These are phyloP conservation scores for Nephrotoma flavescens DNA, from an alignment of 2,888 invertebrate genomes.

Conservation along the genomic window DNA sequence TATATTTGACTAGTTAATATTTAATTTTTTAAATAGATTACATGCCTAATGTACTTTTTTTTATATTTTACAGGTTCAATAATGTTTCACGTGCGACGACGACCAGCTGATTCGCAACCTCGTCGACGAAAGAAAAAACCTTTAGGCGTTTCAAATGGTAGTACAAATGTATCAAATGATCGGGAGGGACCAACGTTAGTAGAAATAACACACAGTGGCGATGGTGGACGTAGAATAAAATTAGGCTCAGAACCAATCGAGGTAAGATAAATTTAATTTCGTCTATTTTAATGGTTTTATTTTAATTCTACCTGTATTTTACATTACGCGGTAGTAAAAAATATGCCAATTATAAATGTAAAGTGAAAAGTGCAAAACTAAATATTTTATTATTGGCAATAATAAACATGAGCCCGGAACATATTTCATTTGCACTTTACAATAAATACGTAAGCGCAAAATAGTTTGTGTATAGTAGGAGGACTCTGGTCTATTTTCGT, in stretches of 20 bases:
- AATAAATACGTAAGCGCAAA: too few species aligned
- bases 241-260: conserved; percentile 49
- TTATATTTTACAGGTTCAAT: conserved; percentile 57
- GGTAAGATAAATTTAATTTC: conserved; percentile 27
- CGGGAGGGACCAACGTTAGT: conserved; percentile 51
- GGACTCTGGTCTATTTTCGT: too few species aligned
- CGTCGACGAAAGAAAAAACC: conserved; percentile 77
- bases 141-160: conserved; percentile 34
- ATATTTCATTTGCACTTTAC: too few species aligned
- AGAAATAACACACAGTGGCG: conserved; percentile 40
- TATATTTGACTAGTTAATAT: neutral
- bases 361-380: too few species aligned
- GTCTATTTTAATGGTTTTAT: too few species aligned
- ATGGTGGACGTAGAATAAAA: conserved; percentile 45
- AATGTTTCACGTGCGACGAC: conserved; percentile 91
- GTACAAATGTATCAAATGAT: conserved; percentile 40
- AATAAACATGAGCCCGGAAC: too few species aligned
- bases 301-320: neutral
- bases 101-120: conserved; percentile 82
- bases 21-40: neutral
- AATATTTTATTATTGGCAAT: too few species aligned
- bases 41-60: neutral
- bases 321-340: neutral
- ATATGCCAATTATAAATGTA: too few species aligned
- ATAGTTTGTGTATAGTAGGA: too few species aligned